Percentiles rank a stretch among this genome's conserved stretches.
phyloP scores from a whole-genome alignment of 2,113 vertebrate genomes.

The Verasper variegatus region DNA sequence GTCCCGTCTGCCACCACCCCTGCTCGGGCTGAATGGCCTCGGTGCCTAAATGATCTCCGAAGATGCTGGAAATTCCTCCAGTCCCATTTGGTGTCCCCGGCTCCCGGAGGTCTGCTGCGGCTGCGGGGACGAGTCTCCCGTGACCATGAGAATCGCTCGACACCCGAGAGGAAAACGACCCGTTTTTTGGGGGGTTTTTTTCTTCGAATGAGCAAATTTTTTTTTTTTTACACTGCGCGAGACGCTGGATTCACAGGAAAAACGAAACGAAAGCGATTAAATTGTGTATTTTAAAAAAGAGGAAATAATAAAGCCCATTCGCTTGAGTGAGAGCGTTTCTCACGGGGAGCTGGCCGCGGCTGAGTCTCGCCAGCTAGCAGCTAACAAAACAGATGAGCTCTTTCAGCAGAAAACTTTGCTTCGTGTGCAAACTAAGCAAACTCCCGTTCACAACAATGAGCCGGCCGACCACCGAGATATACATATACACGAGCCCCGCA shows the following conservation, averaged over 20 bases:
- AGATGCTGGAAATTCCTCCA: conserved; percentile 73
- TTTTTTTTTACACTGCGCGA: neutral
- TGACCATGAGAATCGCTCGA: conserved; percentile 66
- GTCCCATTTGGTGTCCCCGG: conserved; percentile 69
- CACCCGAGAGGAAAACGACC: conserved; percentile 36
- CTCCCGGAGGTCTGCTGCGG: conserved; percentile 58
- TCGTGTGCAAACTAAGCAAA: conserved; percentile 77
- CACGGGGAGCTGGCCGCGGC: conserved; percentile 27
- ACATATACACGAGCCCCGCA: conserved; percentile 27
- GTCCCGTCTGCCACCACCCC: conserved; percentile 48
- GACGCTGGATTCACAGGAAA: neutral
- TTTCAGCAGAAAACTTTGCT: conserved; percentile 78
- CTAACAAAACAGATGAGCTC: conserved; percentile 76
- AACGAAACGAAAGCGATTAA: neutral
- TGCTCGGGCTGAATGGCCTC: conserved; percentile 47
- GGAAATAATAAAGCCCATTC: neutral
- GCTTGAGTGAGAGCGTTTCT: conserved; percentile 9
- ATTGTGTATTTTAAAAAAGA: neutral
- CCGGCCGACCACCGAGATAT: conserved; percentile 38
- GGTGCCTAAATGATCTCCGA: conserved; percentile 58
- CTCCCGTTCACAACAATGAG: conserved; percentile 68
- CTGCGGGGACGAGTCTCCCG: conserved; percentile 64
- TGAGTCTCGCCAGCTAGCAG: conserved; percentile 63
- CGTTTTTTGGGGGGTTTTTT: conserved; percentile 32
- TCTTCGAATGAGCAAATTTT: conserved; percentile 30